phyloP scores from a whole-genome alignment of 2,888 invertebrate species.

The Syrista parreyssii region DNA sequence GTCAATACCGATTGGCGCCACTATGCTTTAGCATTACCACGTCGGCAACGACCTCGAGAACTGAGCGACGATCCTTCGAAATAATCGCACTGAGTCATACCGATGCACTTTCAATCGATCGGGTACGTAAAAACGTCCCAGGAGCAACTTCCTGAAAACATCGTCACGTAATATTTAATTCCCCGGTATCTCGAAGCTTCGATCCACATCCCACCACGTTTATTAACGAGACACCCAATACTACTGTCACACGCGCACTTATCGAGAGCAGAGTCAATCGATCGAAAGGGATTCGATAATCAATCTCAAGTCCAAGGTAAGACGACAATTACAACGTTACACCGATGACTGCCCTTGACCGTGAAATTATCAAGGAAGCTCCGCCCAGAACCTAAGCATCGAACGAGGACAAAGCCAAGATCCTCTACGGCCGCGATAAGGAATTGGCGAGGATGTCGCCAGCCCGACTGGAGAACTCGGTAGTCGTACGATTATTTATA shows the following conservation, averaged over 20 bases:
- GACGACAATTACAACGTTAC: background rate
- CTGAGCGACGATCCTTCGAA: background rate
- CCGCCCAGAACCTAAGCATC: background rate
- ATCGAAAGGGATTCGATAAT: background rate
- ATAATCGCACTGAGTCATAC: background rate
- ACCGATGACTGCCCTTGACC: background rate
- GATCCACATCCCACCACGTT: background rate
- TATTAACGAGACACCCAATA: background rate
- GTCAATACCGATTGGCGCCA: background rate
- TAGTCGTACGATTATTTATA: slow-evolving; percentile 35
- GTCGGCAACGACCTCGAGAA: background rate
- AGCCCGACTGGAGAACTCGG: slow-evolving; percentile 23
- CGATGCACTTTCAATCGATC: background rate
- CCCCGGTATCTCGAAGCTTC: background rate
- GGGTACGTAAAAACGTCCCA: background rate
- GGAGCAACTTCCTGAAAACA: background rate
- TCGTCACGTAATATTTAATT: background rate
- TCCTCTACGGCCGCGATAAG: slow-evolving; percentile 21
- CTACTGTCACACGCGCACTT: background rate
- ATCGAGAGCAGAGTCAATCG: background rate
- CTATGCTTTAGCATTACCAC: background rate
- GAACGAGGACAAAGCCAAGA: background rate
- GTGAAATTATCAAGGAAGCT: background rate
- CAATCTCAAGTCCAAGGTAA: background rate
- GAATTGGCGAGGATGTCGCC: slow-evolving; percentile 15